Evolutionary conservation across 2,888 invertebrate species (phyloP).

Genomic region (Epistrophella euchroma): DNA sequence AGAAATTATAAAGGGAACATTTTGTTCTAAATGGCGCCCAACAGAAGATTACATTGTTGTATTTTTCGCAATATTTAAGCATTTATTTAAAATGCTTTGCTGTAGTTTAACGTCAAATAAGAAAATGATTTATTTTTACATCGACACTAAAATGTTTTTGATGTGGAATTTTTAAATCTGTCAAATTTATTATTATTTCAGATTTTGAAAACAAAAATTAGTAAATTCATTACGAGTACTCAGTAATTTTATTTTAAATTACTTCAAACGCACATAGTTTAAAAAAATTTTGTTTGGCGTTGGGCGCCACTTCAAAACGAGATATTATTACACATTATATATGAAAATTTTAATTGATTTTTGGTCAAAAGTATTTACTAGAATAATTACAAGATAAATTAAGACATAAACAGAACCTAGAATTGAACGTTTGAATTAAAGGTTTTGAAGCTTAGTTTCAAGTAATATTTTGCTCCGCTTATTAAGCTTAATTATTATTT

Average conservation of each 20-base stretch:
- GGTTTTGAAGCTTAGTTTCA: background rate
- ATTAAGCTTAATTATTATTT: background rate
- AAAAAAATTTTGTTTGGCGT: background rate
- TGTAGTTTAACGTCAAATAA: no score
- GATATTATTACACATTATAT: background rate
- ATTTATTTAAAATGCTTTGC: background rate
- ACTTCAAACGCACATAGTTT: background rate
- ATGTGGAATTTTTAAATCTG: no score
- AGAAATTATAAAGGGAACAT: no score
- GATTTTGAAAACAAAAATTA: no score
- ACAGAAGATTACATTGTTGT: background rate
- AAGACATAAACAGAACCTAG: no score
- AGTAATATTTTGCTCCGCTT: background rate
- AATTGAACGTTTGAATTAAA: background rate
- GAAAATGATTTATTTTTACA: no score
- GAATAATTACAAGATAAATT: no score
- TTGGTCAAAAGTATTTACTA: background rate
- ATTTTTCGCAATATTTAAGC: background rate
- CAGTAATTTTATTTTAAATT: no score
- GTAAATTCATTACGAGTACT: no score
- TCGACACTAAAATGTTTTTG: no score
- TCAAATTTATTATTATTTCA: no score
- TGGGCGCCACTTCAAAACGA: background rate
- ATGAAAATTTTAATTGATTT: background rate
- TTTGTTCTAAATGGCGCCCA: background rate